These are phyloP conservation scores for Andricus grossulariae DNA, from an alignment of 1,140 invertebrate genomes.

Conservation along the genomic window DNA sequence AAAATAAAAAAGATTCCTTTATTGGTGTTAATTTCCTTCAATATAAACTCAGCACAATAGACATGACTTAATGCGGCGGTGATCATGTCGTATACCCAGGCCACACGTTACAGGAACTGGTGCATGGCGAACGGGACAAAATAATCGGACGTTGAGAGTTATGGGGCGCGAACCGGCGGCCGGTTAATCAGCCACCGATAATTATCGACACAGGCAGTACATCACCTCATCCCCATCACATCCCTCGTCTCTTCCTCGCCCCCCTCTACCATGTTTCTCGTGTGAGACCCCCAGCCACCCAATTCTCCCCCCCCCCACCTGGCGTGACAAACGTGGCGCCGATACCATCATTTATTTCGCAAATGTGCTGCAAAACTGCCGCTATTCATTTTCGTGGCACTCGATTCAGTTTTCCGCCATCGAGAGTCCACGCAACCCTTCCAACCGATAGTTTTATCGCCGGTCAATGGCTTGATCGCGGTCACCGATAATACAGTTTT, in stretches of 20 bases:
- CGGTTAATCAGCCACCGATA: constrained; percentile 77
- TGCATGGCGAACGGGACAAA: constrained; percentile 72
- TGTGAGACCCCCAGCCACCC: constrained; percentile 47
- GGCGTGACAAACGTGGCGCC: constrained; percentile 74
- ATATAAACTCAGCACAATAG: constrained; percentile 1
- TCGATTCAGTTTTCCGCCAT: constrained; percentile 73
- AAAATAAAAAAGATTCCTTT: constrained; percentile 42
- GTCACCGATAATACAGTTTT: constrained; percentile 62
- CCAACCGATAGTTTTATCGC: constrained; percentile 48
- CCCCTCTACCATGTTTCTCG: constrained; percentile 45
- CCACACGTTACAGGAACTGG: constrained; percentile 69
- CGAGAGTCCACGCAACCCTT: constrained; percentile 58
- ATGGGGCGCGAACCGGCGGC: constrained; percentile 75
- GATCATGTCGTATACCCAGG: constrained; percentile 33
- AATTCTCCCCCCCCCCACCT: constrained; percentile 56
- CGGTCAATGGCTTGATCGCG: constrained; percentile 35
- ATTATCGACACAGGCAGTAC: constrained; percentile 76
- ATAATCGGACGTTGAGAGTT: constrained; percentile 76
- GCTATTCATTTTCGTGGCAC: constrained; percentile 76
- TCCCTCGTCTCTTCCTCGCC: constrained; percentile 52
- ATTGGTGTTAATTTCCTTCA: neutral
- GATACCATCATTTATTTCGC: constrained; percentile 77
- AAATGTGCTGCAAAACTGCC: constrained; percentile 76
- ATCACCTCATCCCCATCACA: constrained; percentile 68
- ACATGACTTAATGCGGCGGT: constrained; percentile 55